Conservation (phyloP, 1,140 invertebrate genomes). For the Ooceraea biroi region DNA sequence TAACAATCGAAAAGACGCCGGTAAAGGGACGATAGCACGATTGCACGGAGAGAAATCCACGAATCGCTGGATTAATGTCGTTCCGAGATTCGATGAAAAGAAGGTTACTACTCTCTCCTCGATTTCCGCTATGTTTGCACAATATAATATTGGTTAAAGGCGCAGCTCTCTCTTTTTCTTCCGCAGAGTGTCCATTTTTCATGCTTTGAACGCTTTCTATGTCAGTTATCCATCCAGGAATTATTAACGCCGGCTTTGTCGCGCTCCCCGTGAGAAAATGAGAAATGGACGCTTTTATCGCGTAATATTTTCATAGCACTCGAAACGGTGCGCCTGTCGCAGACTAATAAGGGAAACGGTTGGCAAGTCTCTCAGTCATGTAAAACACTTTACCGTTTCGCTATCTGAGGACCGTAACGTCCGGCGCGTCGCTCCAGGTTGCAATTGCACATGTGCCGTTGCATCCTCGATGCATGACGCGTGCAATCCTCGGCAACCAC, state of each 20-base stretch:
- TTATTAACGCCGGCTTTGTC: background rate
- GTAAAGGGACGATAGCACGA: background rate
- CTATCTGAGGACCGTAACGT: conserved; percentile 64
- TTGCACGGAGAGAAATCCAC: background rate
- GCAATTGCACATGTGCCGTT: conserved; percentile 56
- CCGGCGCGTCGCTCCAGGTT: conserved; percentile 31
- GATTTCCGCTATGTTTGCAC: background rate
- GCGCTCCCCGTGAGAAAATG: conserved; percentile 4
- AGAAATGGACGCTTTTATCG: conserved; percentile 21
- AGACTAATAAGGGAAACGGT: conserved; percentile 15
- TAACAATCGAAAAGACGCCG: conserved; percentile 1
- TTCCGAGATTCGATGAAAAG: background rate
- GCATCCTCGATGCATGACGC: conserved; percentile 63
- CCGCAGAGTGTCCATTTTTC: background rate
- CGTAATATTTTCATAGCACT: conserved; percentile 35
- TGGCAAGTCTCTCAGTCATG: conserved; percentile 44
- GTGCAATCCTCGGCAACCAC: conserved; percentile 35
- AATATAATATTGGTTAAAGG: background rate
- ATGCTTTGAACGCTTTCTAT: conserved; percentile 14
- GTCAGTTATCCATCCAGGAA: conserved; percentile 25
- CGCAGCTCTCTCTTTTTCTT: background rate
- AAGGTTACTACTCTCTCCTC: background rate
- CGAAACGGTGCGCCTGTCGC: background rate
- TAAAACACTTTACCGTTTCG: conserved; percentile 66
- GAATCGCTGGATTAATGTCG: background rate